These are phyloP conservation scores for Brachionus paranguensis DNA, from an alignment of 1,140 invertebrate genomes.

Conservation along the genomic window DNA sequence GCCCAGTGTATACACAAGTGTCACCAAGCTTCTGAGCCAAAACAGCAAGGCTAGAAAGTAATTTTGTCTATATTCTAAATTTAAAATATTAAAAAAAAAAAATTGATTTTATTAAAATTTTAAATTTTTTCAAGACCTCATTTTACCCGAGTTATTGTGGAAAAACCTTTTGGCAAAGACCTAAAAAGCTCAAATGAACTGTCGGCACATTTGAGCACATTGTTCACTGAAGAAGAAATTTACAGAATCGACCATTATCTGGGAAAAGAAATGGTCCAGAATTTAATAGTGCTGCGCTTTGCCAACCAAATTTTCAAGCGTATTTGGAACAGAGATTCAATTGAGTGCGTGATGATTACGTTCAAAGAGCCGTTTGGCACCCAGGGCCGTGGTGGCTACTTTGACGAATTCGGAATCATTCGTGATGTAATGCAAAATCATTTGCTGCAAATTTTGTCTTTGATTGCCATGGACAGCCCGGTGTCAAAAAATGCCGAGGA, in stretches of 20 bases:
- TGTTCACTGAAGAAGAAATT: conserved; percentile 91
- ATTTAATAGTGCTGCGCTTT: conserved; percentile 80
- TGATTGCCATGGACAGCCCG: conserved; percentile 98
- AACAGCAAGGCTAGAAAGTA: conserved; percentile 76
- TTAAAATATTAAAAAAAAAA: too few relatives aligned
- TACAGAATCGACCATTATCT: conserved; percentile 98
- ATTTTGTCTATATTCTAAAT: too few relatives aligned
- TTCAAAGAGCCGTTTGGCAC: conserved; percentile 99
- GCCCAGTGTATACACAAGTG: conserved; percentile 82
- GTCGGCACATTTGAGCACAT: conserved; percentile 73
- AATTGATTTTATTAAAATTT: too few relatives aligned
- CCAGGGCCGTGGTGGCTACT: conserved; percentile 93
- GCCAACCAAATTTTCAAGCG: conserved; percentile 59
- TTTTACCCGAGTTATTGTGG: conserved; percentile 92
- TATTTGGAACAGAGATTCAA: conserved; percentile 73
- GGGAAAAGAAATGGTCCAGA: conserved; percentile 99
- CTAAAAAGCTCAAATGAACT: conserved; percentile 73
- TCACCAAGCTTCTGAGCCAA: conserved; percentile 76
- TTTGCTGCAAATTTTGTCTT: conserved; percentile 86
- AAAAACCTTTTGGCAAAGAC: conserved; percentile 96
- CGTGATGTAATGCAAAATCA: conserved; percentile 99
- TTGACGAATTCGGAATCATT: conserved; percentile 96
- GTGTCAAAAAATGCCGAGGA: conserved; percentile 87
- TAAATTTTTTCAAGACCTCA: conserved; percentile 61
- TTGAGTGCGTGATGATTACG: conserved; percentile 86